Percentiles rank a stretch among this genome's conserved stretches.
Conservation (phyloP, 2,113 vertebrate species). For the Chrysemys picta region DNA sequence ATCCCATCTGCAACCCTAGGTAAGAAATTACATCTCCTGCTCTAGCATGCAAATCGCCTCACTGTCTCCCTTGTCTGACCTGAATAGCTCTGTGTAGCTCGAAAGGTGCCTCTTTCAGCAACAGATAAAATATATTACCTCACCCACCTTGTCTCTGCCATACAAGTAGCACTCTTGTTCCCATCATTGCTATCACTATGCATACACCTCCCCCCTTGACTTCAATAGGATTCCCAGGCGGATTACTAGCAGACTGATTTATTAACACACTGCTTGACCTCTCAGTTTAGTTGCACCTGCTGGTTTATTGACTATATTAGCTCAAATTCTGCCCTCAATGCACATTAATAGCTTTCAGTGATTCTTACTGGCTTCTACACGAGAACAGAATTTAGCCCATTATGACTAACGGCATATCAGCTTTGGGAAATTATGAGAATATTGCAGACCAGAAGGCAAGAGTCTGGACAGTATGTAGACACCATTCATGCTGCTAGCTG, state of each 20-base stretch:
- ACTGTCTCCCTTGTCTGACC: not conserved
- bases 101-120: not conserved
- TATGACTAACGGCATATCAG: not conserved
- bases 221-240: not conserved
- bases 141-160: not conserved
- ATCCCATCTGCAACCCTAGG: not conserved
- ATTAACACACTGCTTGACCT: not conserved
- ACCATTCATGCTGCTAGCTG: not conserved
- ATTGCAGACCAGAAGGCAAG: not conserved
- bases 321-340: not conserved
- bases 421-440: not conserved
- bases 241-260: not conserved
- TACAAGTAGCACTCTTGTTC: not conserved
- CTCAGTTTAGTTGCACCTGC: not conserved
- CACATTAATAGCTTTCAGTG: rapidly evolving
- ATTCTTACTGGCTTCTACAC: not conserved
- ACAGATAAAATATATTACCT: not conserved
- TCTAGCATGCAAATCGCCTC: not conserved
- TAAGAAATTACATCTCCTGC: not conserved
- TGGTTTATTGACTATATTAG: not conserved
- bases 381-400: not conserved
- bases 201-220: no score
- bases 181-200: not conserved
- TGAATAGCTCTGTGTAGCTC: no score
- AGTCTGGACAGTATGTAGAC: not conserved